Evolutionary conservation across 2,113 vertebrate species (phyloP), one percentile per base, ranked within the genome.

Genomic region (Psettodes erumei): DNA sequence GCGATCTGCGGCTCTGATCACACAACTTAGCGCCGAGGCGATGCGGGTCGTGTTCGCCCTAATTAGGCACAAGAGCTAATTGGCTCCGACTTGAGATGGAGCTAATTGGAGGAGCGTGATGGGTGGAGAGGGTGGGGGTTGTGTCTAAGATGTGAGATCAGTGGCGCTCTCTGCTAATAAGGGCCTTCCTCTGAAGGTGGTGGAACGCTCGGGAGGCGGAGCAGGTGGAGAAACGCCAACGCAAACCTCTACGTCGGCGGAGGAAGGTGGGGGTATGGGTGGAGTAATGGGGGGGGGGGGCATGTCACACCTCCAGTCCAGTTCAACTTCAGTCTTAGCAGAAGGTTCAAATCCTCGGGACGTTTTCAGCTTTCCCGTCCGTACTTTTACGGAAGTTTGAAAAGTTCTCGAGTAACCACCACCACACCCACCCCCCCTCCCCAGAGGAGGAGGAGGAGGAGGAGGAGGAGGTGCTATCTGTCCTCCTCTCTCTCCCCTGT

Each of bases 21-120:
- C 70, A 53, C 64, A 50, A 47, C 16, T 77, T 68, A 61, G 53
- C n/a, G 3, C 7, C 0, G 42, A 21, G 61, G 70, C 53, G 51
- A 56, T 35, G 77, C 27, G 56, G 81, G 77, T 83, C 66, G 21
- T 82, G 79, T 82, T 82, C 60, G 8, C 79, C 50, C 60, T 90
- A 76, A 89, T 86, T 78, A 88, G 67, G 48, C 62, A 74, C 47
- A 54, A 28, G 30, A 43, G 59, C 73, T 87, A 92, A 90, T 85
- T 84, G 86, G 80, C 80, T 66, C 45, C 38, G 53, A 53, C 77
- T 79, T 78, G 63, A 81, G 79, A 70, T 27, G 19, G 23, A 35
- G 63, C 74, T 90, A 88, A 90, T 88, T 85, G 84, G 82, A 5
- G n/a, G 54, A 61, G 73, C 62, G 8, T 28, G 58, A 50, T 25